Conservation (phyloP, 2,888 invertebrate genomes). For the Frankliniella fusca region DNA sequence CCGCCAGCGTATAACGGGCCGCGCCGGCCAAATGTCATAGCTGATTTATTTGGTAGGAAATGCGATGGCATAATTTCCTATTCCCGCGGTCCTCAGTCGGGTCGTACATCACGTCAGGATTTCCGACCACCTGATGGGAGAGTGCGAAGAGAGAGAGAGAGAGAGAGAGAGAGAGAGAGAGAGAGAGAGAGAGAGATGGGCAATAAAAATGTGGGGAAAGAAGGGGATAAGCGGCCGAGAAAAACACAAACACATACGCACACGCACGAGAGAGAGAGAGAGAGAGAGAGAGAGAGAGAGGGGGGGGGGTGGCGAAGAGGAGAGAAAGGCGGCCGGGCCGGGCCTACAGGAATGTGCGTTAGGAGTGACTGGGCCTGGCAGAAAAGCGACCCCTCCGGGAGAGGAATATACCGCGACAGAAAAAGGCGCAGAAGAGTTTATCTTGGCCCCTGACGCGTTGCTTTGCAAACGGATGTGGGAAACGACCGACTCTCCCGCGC, state of each 20-base stretch:
- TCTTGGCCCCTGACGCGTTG: too few species aligned
- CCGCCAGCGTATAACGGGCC: not conserved
- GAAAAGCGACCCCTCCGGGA: not conserved
- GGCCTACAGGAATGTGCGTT: not conserved
- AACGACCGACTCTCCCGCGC: too few species aligned
- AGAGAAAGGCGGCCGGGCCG: not conserved
- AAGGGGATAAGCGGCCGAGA: not conserved
- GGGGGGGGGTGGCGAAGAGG: not conserved
- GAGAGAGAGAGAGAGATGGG: not conserved
- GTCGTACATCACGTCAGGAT: constrained; percentile 19
- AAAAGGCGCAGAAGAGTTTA: not conserved
- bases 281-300: too few species aligned
- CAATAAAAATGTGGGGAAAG: not conserved
- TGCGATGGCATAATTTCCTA: constrained; percentile 22
- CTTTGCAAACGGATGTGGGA: too few species aligned
- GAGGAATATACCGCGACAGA: not conserved
- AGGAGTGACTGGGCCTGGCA: not conserved
- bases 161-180: not conserved
- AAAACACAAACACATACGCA: too few species aligned
- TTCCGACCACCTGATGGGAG: constrained; percentile 15
- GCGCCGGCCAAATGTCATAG: not conserved
- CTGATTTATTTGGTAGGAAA: constrained; percentile 23
- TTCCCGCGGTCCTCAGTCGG: not conserved
- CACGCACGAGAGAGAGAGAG: too few species aligned
- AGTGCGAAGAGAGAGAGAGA: not conserved